A percentile compares a stretch with the other conserved stretches of the same genome.
Evolutionary conservation across 2,113 vertebrate species (phyloP).

Genomic region (Nothocercus nigrocapillus): DNA sequence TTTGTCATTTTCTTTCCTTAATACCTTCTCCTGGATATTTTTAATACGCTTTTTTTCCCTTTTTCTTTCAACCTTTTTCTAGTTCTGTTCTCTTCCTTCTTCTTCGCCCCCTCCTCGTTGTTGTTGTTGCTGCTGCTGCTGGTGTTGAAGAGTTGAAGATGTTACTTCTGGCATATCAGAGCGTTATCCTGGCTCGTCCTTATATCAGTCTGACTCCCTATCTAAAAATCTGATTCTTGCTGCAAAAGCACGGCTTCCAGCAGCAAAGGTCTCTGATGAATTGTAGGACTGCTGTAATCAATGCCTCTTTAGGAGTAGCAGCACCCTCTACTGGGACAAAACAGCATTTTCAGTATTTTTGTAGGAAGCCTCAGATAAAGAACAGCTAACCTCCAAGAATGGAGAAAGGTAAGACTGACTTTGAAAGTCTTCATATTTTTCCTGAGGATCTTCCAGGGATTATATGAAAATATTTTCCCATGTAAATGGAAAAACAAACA

Average conservation of each 20-base stretch:
- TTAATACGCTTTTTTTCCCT: neutral
- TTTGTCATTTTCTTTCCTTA: neutral
- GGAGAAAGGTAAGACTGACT: neutral
- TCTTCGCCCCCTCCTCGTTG: too few species aligned
- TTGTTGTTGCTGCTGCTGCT: neutral
- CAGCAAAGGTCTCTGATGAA: too few species aligned
- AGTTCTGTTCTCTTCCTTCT: neutral
- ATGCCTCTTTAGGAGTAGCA: neutral
- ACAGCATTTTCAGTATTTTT: neutral
- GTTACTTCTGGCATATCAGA: rapidly evolving
- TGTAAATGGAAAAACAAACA: neutral
- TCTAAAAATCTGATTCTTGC: rapidly evolving
- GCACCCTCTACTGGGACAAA: constrained; percentile 40
- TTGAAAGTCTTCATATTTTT: neutral
- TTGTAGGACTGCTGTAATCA: neutral
- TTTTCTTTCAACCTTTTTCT: neutral
- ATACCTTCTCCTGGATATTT: neutral
- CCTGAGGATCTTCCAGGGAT: neutral
- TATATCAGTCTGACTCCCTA: rapidly evolving
- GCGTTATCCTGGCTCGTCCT: rapidly evolving
- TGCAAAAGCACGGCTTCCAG: rapidly evolving
- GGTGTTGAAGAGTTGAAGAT: neutral
- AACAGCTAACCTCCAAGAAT: neutral
- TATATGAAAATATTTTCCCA: neutral
- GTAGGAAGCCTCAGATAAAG: neutral